A percentile compares a stretch with the other conserved stretches of the same genome.
phyloP scores from a whole-genome alignment of 2,888 invertebrate genomes.

The Epicampocera succincta region DNA sequence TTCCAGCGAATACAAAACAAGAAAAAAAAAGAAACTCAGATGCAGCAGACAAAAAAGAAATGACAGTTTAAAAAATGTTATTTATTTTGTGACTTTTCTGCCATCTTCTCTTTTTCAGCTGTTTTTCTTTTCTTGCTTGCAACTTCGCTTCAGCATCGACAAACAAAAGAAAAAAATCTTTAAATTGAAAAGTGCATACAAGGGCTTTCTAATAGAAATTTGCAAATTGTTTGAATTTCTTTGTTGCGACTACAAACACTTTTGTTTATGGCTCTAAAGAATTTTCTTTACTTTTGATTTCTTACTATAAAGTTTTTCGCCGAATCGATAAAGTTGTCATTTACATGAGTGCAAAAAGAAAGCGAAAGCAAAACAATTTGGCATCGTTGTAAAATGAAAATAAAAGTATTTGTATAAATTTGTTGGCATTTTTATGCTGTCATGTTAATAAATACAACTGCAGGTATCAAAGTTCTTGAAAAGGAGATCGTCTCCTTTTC shows the following conservation, averaged over 20 bases:
- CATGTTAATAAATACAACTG: slow-evolving; percentile 18
- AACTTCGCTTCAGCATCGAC: slow-evolving; percentile 12
- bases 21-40: too few species aligned
- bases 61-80: slow-evolving; percentile 48
- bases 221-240: slow-evolving; percentile 41
- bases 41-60: neutral
- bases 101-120: neutral
- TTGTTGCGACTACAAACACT: neutral
- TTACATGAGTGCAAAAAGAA: slow-evolving; percentile 30
- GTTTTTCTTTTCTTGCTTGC: slow-evolving; percentile 3
- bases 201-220: slow-evolving; percentile 15
- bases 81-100: slow-evolving; percentile 50
- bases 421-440: neutral
- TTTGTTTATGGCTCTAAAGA: slow-evolving; percentile 33
- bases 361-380: slow-evolving; percentile 25
- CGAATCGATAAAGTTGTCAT: slow-evolving; percentile 57
- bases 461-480: slow-evolving; percentile 9
- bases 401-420: slow-evolving; percentile 28
- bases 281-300: slow-evolving; percentile 14
- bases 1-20: slow-evolving; percentile 16
- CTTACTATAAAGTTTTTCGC: slow-evolving; percentile 1
- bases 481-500: neutral
- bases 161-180: slow-evolving; percentile 7
- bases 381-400: neutral
- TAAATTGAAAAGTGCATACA: slow-evolving; percentile 21